Conservation (phyloP, 2,888 invertebrate species). For the Brenthis ino region DNA sequence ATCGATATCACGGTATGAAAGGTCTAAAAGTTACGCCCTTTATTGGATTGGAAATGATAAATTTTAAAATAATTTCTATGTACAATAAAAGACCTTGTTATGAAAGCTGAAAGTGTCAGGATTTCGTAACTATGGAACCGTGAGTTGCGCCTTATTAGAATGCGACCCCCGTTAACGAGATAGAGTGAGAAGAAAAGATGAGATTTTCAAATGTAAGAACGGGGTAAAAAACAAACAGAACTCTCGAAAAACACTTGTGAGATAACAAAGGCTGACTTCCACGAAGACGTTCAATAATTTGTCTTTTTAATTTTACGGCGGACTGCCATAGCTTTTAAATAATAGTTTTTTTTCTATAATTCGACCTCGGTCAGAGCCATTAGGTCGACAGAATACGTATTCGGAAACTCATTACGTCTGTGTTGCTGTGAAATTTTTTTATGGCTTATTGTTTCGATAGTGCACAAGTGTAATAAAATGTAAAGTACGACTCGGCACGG, state of each 20-base stretch:
- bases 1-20: constrained; percentile 73
- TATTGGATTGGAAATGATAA: constrained; percentile 65
- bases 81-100: constrained; percentile 78
- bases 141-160: constrained; percentile 78
- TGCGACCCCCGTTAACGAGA: constrained; percentile 77
- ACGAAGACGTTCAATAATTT: constrained; percentile 82
- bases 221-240: constrained; percentile 71
- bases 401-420: constrained; percentile 73
- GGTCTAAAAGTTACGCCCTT: constrained; percentile 73
- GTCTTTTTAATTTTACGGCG: constrained; percentile 82
- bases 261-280: constrained; percentile 81
- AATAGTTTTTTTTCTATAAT: constrained; percentile 66
- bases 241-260: constrained; percentile 82
- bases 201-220: constrained; percentile 56
- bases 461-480: constrained; percentile 50
- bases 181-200: constrained; percentile 67
- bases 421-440: constrained; percentile 68
- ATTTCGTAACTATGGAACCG: constrained; percentile 78
- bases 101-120: constrained; percentile 78
- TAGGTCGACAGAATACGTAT: constrained; percentile 66
- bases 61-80: constrained; percentile 59
- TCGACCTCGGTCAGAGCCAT: constrained; percentile 71
- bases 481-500: constrained; percentile 25
- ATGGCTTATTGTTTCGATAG: constrained; percentile 74
- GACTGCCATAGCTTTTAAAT: constrained; percentile 79